Evolutionary conservation across 2,888 invertebrate species (phyloP).

Genomic region (Caenorhabditis drosophilae): DNA sequence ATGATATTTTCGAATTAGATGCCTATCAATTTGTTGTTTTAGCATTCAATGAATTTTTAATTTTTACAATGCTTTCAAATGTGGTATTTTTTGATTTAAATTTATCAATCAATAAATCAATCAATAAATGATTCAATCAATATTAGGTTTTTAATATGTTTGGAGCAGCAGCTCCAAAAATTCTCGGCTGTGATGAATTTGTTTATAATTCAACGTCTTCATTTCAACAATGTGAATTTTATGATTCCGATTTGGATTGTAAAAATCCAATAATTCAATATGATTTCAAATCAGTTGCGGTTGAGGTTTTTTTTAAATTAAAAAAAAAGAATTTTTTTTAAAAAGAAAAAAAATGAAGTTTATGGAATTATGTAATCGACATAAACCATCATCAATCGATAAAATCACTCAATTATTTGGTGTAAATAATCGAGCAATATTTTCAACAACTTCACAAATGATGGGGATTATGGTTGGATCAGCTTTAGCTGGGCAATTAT

Average conservation of each 20-base stretch:
- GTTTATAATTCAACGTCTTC: slow-evolving; percentile 40
- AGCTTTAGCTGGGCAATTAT: slow-evolving; percentile 46
- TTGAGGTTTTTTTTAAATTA: too few relatives aligned
- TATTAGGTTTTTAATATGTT: slow-evolving; percentile 55
- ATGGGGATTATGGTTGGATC: slow-evolving; percentile 50
- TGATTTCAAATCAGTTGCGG: slow-evolving; percentile 47
- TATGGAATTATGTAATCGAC: slow-evolving; percentile 32
- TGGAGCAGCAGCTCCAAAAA: slow-evolving; percentile 42
- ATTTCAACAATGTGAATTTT: slow-evolving; percentile 34
- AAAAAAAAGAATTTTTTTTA: too few relatives aligned
- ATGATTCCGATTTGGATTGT: slow-evolving; percentile 33
- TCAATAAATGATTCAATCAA: background rate
- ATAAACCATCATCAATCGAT: slow-evolving; percentile 16
- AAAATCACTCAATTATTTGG: slow-evolving; percentile 33
- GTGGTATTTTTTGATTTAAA: slow-evolving; percentile 22
- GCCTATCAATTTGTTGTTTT: slow-evolving; percentile 46
- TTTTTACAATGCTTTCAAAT: slow-evolving; percentile 57
- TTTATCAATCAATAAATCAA: background rate
- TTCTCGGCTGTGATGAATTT: slow-evolving; percentile 42
- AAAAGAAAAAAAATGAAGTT: slow-evolving; percentile 15
- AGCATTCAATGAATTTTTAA: slow-evolving; percentile 50
- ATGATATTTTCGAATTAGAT: slow-evolving; percentile 54
- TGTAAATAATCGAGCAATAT: slow-evolving; percentile 39
- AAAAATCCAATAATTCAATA: slow-evolving; percentile 35
- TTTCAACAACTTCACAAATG: slow-evolving; percentile 51